phyloP scores from a whole-genome alignment of 2,797 vertebrate species.

The Poeciliopsis infans region DNA sequence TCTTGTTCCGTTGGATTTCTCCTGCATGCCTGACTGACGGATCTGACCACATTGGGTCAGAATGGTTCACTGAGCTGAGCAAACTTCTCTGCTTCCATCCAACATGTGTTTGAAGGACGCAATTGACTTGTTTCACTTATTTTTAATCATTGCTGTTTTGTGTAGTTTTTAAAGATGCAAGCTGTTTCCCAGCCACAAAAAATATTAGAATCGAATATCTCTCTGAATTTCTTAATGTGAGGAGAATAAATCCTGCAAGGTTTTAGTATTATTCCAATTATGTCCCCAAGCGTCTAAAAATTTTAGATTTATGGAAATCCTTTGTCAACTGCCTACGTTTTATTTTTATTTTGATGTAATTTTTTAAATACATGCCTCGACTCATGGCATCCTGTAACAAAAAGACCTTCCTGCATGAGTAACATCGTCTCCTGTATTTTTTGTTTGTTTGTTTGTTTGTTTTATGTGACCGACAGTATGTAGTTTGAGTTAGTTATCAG shows the following conservation, averaged over 20 bases:
- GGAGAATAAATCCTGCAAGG: neutral
- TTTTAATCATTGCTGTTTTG: neutral
- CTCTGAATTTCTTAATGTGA: neutral
- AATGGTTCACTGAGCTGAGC: conserved; percentile 76
- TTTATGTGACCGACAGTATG: neutral
- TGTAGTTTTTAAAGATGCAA: neutral
- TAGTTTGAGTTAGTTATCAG: neutral
- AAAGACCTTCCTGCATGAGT: neutral
- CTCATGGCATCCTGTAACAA: neutral
- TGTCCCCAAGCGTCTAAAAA: neutral
- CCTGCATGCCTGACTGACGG: conserved; percentile 66
- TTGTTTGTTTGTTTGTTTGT: too few species aligned
- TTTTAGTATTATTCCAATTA: neutral
- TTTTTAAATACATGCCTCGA: neutral
- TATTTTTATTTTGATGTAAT: neutral
- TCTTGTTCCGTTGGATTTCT: conserved; percentile 52
- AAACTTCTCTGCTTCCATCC: conserved; percentile 66
- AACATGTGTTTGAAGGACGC: conserved; percentile 43
- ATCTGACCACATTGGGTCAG: conserved; percentile 73
- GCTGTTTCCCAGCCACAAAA: neutral
- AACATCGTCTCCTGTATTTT: neutral
- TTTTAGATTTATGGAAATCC: neutral
- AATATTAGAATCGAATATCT: neutral
- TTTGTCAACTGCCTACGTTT: neutral
- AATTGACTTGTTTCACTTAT: conserved; percentile 35